Percentiles rank a stretch among this genome's conserved stretches.
Conservation (phyloP, 2,888 invertebrate species). For the Stenchaetothrips biformis region DNA sequence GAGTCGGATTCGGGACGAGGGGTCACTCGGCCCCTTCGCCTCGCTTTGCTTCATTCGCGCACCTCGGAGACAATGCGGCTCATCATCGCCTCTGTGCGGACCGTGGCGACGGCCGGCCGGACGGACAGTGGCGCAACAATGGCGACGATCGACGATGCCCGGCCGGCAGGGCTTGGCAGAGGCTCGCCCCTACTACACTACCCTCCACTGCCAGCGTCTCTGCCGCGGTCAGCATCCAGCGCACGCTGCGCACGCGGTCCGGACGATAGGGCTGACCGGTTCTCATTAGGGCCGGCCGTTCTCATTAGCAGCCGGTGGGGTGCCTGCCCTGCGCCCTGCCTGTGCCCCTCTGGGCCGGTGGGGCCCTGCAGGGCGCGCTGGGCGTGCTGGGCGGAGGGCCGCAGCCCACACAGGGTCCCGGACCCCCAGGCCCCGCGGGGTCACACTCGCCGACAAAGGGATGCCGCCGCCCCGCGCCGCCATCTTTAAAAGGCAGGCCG, state of each 20-base stretch:
- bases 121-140: neutral
- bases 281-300: conserved; percentile 4
- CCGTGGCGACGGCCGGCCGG: neutral
- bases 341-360: neutral
- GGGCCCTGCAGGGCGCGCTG: neutral
- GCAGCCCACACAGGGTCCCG: neutral
- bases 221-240: too few species aligned
- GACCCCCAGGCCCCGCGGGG: neutral
- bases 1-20: neutral
- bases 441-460: conserved; percentile 5
- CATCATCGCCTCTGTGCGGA: neutral
- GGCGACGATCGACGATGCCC: too few species aligned
- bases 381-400: neutral
- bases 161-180: too few species aligned
- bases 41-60: neutral
- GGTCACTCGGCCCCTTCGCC: neutral
- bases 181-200: too few species aligned
- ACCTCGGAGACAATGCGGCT: conserved; percentile 9
- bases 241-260: too few species aligned
- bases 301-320: neutral
- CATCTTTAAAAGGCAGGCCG: conserved; percentile 15
- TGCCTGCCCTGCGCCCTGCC: neutral
- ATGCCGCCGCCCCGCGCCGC: neutral
- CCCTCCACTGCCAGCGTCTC: too few species aligned
- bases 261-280: neutral